Evolutionary conservation across 2,888 invertebrate genomes (phyloP).

Genomic region (Venustoraphidia nigricollis): DNA sequence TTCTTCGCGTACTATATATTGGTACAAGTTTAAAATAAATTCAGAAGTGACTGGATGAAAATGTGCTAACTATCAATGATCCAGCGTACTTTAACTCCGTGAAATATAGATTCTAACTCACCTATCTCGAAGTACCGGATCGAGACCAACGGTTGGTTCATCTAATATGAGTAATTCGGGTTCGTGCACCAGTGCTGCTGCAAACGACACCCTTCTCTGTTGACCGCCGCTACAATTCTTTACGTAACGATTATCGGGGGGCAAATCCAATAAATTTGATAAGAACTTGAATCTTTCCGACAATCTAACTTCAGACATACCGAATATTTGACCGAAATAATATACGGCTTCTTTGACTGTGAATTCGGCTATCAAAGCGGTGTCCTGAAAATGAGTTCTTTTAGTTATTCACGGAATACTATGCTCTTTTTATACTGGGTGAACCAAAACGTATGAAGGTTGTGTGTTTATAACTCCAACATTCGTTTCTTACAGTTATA

Average conservation of each 20-base stretch:
- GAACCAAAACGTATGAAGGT: neutral
- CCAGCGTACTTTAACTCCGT: too few relatives aligned
- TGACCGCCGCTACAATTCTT: conserved; percentile 78
- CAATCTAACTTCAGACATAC: conserved; percentile 50
- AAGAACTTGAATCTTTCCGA: conserved; percentile 52
- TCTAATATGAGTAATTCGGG: conserved; percentile 81
- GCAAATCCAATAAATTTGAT: conserved; percentile 58
- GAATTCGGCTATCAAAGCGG: conserved; percentile 64
- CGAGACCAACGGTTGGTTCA: conserved; percentile 86
- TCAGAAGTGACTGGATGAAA: too few relatives aligned
- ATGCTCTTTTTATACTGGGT: neutral
- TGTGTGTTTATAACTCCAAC: too few relatives aligned
- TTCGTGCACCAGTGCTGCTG: conserved; percentile 74
- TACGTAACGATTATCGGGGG: conserved; percentile 46
- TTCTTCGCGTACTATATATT: too few relatives aligned
- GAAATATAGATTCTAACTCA: conserved; percentile 27
- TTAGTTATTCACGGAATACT: neutral
- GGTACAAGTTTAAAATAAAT: too few relatives aligned
- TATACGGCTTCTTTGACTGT: conserved; percentile 68
- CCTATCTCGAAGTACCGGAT: conserved; percentile 75
- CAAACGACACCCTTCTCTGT: conserved; percentile 76
- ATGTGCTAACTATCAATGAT: too few relatives aligned
- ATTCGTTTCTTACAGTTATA: too few relatives aligned
- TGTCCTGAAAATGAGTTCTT: conserved; percentile 38
- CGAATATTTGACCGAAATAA: conserved; percentile 77